Base-by-base conservation (phyloP, 1,140 invertebrate species). In the Apis cerana region DNA sequence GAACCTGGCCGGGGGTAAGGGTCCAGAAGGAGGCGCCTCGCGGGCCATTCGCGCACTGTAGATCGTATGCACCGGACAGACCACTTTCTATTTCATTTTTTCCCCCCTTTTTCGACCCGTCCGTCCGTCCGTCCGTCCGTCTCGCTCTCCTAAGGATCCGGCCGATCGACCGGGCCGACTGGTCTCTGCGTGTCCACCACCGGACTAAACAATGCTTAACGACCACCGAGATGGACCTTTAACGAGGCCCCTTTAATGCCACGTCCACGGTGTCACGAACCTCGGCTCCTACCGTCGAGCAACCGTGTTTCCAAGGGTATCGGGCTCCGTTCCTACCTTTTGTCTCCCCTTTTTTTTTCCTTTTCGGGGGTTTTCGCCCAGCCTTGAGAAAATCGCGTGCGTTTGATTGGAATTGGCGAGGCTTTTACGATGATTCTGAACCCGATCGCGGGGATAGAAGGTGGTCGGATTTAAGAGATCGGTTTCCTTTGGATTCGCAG, bases 11-110 rank as follows among this genome's bases (percentile, higher is more conserved):
- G 85, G 82, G 88, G 82, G 81, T 87, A 89, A 85, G 82, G 77
- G 27, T 77, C 65, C 85, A 87, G 85, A 84, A 90, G 88, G 83
- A 89, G 90, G 90, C 86, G 88, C 89, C 92, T 92, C 92, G 92
- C 93, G 61, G 91, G 88, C 85, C 89, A 89, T 91, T 52, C 72
- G 85, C 71, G 85, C 87, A 91, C 91, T 92, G 88, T 93, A 92
- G 89, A 90, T 86, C 90, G 88, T 90, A 61, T 92, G 91, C 91
- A 93, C 93, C 89, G 91, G 93, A 92, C 90, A 91, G 88, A 94
- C 93, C 92, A 93, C 93, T 94, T 94, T 94, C 92, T 93, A 93
- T 92, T 93, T 93, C 89, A 89, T 91, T 91, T 93, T 90, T 92
- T 93, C 82, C 21, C 43, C 74, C 58, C 48, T 65, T 43, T 77